Base-by-base conservation (phyloP, 2,888 invertebrate species). In the Tanypteryx hageni region DNA sequence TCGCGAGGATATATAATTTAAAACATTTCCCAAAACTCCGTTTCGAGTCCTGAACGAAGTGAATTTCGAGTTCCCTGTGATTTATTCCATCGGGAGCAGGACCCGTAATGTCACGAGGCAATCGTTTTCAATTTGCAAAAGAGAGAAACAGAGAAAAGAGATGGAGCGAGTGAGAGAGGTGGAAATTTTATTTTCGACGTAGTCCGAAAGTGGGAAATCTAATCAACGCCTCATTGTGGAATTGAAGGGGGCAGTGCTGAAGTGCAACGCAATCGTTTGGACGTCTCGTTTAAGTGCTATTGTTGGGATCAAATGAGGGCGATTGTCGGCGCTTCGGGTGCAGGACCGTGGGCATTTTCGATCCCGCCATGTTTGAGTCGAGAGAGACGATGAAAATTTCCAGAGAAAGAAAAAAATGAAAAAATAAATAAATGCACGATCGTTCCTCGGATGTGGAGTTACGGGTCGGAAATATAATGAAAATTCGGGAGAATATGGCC, bases 151-250 rank as follows among this genome's bases (percentile, higher is more conserved):
- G 44, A 31, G 11, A 14, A 44, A 8, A 31, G 22, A 18, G 82
- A 82, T 31, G 4, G 82, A 18, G 82, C 11, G n/a, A 44, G 31
- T 2, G 4, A 14, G 64, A 64, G 4, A 64, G 64, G 56, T 10
- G 18, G 59, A 11, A 44, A 44, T 56, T 89, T 89, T 68, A 89
- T 89, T 64, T 89, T 68, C 16, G 27, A 44, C 68, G 44, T 44
- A 44, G 61, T 59, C 61, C 27, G 57, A 89, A 89, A 89, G n/a
- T 64, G 89, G 89, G 89, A 89, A 89, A 89, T 89, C 89, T 89
- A 89, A 89, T 89, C 89, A 89, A 44, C 18, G 18, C 27, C 89
- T 89, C 89, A 89, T 89, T 89, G 89, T 89, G 18, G 61, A 61
- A 68, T 18, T 59, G 86, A 61, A 57, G 44, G 86, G 68, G 7